These are phyloP conservation scores for Pseudococcus viburni DNA, from an alignment of 2,888 invertebrate species.

Conservation along the genomic window DNA sequence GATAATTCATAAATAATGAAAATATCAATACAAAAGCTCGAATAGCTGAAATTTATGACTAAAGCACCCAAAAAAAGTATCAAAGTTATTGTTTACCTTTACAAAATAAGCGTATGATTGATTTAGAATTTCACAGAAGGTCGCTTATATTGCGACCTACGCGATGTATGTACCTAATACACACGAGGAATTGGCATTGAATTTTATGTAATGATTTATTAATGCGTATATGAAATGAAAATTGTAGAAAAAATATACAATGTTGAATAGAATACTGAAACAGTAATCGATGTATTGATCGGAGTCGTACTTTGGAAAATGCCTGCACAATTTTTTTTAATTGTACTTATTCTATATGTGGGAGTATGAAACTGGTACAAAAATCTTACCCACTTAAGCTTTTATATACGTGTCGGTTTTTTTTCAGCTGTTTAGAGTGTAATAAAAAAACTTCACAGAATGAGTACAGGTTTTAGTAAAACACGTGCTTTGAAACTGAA, in stretches of 20 bases:
- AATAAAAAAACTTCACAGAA: too few relatives aligned
- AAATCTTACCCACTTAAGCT: too few relatives aligned
- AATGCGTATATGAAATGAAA: background rate
- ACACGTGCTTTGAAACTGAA: background rate
- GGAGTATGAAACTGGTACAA: too few relatives aligned
- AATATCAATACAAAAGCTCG: background rate
- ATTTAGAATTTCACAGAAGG: constrained; percentile 48
- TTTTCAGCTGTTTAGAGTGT: background rate
- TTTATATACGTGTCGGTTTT: too few relatives aligned
- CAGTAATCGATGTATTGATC: background rate
- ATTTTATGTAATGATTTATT: constrained; percentile 40
- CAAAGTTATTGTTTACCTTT: background rate
- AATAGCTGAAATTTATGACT: background rate
- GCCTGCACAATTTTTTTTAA: background rate
- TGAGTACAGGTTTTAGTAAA: background rate
- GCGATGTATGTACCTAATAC: background rate
- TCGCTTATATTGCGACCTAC: background rate
- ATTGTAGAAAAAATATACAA: background rate
- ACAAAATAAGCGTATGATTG: constrained; percentile 4
- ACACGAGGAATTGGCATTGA: constrained; percentile 13
- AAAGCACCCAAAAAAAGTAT: background rate
- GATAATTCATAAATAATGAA: constrained; percentile 3
- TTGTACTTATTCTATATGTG: too few relatives aligned
- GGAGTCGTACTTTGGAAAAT: background rate
- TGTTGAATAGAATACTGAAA: background rate